A percentile compares a stretch with the other conserved stretches of the same genome.
These are phyloP conservation scores for Oenanthe oenanthe DNA, from an alignment of 2,113 vertebrate genomes.

Conservation along the genomic window DNA sequence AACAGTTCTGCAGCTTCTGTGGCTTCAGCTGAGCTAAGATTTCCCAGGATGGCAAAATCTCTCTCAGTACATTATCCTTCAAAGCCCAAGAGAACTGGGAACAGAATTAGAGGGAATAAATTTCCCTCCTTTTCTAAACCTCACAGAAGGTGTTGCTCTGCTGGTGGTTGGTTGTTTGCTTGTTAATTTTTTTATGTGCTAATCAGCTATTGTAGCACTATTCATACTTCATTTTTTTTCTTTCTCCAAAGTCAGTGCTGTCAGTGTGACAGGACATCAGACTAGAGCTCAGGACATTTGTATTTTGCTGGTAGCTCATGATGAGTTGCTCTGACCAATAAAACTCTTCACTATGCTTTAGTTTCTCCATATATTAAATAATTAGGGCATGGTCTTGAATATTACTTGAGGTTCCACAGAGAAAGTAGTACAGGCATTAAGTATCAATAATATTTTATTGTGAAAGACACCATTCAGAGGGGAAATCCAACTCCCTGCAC, in stretches of 20 bases:
- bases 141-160: rapidly evolving
- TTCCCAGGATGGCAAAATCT: background rate
- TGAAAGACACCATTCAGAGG: background rate
- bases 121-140: background rate
- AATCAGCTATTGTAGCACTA: background rate
- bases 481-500: background rate
- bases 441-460: background rate
- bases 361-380: background rate
- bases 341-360: background rate
- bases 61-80: background rate
- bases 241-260: background rate
- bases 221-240: rapidly evolving
- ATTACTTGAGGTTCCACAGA: background rate
- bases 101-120: background rate
- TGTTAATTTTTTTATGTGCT: background rate
- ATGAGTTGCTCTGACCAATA: background rate
- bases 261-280: background rate
- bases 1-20: background rate
- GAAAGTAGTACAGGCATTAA: background rate
- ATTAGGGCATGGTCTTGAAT: background rate
- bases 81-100: background rate
- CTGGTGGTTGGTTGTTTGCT: background rate
- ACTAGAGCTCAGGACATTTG: background rate
- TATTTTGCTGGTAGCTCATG: background rate
- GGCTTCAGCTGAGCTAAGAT: background rate